Evolutionary conservation across 2,113 vertebrate species (phyloP), one percentile per base, ranked within the genome.

Genomic region (Oryzias javanicus): DNA sequence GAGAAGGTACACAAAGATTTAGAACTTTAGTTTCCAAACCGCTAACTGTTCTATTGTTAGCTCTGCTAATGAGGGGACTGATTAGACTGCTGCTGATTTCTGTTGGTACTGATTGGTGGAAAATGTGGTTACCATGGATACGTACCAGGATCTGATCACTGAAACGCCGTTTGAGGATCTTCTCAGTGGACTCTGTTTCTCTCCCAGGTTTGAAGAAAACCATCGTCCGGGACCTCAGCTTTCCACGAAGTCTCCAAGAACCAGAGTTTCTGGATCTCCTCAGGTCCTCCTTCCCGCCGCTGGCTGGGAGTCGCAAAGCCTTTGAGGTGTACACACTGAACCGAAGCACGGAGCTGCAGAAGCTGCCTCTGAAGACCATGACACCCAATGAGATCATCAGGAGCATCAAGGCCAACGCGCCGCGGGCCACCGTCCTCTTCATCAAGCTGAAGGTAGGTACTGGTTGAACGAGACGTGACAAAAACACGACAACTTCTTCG

Each of bases 161-260:
- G 4, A 50, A 13, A 22, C 3, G 22, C 22, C 27, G 15, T 12
- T 17, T 53, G 22, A 25, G 17, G 25, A 10, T 15, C 16, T 6
- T 12, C 5, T 5, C 1, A 16, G 4, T 2, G n/a, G 15, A 13
- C 5, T 2, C 10, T 52, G 13, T 44, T 5, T 50, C 42, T 42
- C 15, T 16, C 41, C 17, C 51, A 73, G 80, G 47, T 25, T 20
- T 74, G 1, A 8, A 27, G 5, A 72, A 25, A 8, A 60, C 16
- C 4, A 2, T 17, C 0, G 42, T 44, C 10, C 42, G 10, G 42
- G 42, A 44, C 42, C 42, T 44, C 13, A 6, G 15, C 13, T 13
- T 44, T 44, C 42, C 42, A 3, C 4, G 42, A 16, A 16, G 10
- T 16, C 42, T 44, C 3, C 42, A 6, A 16, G 42, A 44, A 14